These are phyloP conservation scores for Onthophagus sagittarius DNA, from an alignment of 2,888 invertebrate genomes.

Conservation along the genomic window DNA sequence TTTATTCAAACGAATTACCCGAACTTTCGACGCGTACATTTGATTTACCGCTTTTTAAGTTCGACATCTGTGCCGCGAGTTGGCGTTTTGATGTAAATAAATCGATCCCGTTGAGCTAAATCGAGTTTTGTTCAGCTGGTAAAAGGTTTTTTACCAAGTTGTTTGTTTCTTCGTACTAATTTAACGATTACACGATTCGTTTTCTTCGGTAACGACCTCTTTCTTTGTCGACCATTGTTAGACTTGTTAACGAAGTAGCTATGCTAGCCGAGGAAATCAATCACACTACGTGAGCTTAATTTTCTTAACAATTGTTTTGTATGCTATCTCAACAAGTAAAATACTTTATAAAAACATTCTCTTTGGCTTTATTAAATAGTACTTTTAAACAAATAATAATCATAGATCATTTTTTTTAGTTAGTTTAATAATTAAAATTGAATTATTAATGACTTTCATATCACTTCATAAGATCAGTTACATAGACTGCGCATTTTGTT, in stretches of 20 bases:
- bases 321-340: too few species aligned
- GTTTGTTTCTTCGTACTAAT: neutral
- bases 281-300: neutral
- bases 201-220: neutral
- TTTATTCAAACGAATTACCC: constrained; percentile 10
- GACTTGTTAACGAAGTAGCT: neutral
- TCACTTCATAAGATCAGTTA: too few species aligned
- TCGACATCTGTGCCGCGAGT: neutral
- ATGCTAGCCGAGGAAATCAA: neutral
- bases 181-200: neutral
- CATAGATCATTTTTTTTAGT: too few species aligned
- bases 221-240: neutral
- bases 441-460: too few species aligned
- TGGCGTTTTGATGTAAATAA: constrained; percentile 6
- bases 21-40: constrained; percentile 10
- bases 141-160: constrained; percentile 19
- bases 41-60: constrained; percentile 12
- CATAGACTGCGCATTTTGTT: too few species aligned
- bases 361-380: too few species aligned
- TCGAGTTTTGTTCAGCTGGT: constrained; percentile 15
- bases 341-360: too few species aligned
- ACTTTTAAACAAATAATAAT: too few species aligned
- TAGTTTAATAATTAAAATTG: too few species aligned
- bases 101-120: neutral
- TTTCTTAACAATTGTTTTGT: neutral